Base-by-base conservation (phyloP, 2,113 vertebrate species). In the Elephantulus edwardii region DNA sequence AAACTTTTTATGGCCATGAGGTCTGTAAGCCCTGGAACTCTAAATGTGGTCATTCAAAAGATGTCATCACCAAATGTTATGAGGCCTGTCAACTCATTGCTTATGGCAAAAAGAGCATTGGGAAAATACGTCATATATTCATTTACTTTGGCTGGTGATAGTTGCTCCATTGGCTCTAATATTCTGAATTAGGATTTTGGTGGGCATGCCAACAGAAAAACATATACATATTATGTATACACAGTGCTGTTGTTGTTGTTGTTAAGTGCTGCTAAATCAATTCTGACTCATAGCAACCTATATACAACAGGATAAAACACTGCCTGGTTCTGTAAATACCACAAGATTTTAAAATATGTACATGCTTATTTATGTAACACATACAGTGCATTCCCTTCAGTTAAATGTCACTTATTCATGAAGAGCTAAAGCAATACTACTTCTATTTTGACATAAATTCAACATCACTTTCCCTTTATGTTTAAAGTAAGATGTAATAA, bases 1-100 rank as follows among this genome's bases (percentile, higher is more conserved):
- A 92, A 96, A 83, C 84, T 88, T 92, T 96, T 96, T 94, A 95
- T 90, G 89, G 71, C 74, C 28, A 77, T 93, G 92, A 92, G 89
- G 66, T 88, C 24, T 88, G 84, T 90, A 68, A 95, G 79, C n/a
- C 89, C 80, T 89, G 9, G 94, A 95, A 94, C 38, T 95, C 75
- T 92, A 84, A 95, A 93, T 96, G 82, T 74, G 72, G 82, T 95
- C 88, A 95, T 78, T 96, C 30, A 88, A 90, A 94, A 92, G 71
- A 76, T 26, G 91, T 70, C 54, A 90, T 93, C 66, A 80, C 88
- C 93, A 91, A 94, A 81, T 87, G 62, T 95, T 90, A 88, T 77
- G 70, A 72, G 85, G 52, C 70, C 71, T 83, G 79, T 90, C 78
- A 82, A 66, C 30, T 91, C 72, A 76, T 14, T 95, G 88, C 89